These are phyloP conservation scores for Minunthozetes semirufus DNA, from an alignment of 2,888 invertebrate genomes.

Conservation along the genomic window DNA sequence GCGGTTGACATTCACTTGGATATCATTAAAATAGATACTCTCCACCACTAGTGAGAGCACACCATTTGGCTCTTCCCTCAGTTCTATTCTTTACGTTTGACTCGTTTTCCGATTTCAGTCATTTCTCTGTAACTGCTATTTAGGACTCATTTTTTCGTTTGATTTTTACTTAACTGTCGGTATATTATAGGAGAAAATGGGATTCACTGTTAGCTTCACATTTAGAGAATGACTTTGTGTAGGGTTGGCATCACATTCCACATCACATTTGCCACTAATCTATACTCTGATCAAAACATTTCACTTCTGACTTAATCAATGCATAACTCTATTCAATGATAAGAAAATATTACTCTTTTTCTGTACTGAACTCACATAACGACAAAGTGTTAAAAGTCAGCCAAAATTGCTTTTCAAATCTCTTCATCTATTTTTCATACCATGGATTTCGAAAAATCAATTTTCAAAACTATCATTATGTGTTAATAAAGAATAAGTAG, in stretches of 20 bases:
- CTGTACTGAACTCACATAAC: not conserved
- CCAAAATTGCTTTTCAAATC: slow-evolving; percentile 1
- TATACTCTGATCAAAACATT: not conserved
- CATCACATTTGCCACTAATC: not conserved
- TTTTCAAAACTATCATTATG: too few relatives aligned
- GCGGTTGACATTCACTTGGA: slow-evolving; percentile 12
- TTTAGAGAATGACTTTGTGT: not conserved
- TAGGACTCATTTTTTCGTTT: not conserved
- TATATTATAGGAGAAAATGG: not conserved
- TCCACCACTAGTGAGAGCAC: not conserved
- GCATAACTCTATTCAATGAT: slow-evolving; percentile 15
- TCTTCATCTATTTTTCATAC: not conserved
- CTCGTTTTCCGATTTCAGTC: not conserved
- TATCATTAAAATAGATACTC: slow-evolving; percentile 6
- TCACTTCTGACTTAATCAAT: not conserved
- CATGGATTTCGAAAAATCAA: not conserved
- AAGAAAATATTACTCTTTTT: not conserved
- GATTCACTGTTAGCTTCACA: not conserved
- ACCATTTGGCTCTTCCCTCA: not conserved
- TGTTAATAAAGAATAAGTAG: too few relatives aligned
- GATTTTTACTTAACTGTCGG: not conserved
- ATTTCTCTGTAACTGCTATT: not conserved
- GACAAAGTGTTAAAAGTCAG: not conserved
- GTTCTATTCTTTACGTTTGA: too few relatives aligned
- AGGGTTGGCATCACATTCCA: too few relatives aligned